Evolutionary conservation across 2,113 vertebrate species (phyloP).

Genomic region (Myotis yumanensis): DNA sequence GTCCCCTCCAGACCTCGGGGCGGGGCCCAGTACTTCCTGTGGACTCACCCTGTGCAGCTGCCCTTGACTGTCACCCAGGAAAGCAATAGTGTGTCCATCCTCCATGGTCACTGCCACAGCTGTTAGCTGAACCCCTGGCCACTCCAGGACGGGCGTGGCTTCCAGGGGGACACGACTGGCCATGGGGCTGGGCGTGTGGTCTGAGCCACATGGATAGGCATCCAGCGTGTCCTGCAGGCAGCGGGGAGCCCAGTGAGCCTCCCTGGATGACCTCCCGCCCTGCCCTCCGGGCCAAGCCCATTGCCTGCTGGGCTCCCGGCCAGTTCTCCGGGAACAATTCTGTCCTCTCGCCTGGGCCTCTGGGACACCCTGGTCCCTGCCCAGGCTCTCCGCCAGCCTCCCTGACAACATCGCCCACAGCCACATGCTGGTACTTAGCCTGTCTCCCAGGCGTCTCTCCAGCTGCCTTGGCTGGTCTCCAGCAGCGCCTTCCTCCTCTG

Average conservation of each 20-base stretch:
- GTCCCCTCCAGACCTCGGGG: neutral
- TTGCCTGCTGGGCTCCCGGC: neutral
- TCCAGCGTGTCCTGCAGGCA: constrained; percentile 91
- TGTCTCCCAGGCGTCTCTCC: neutral
- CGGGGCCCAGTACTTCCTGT: neutral
- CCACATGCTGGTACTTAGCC: neutral
- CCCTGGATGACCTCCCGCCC: neutral
- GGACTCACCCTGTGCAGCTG: constrained; percentile 92
- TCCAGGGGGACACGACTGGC: constrained; percentile 91
- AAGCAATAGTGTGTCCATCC: constrained; percentile 91
- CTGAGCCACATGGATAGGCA: constrained; percentile 96
- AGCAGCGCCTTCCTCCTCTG: neutral
- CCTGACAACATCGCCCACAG: neutral
- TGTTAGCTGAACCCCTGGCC: constrained; percentile 90
- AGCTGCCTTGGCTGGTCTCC: neutral
- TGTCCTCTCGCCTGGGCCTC: neutral
- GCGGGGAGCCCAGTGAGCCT: neutral
- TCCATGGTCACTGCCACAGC: constrained; percentile 92
- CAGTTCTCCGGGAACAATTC: neutral
- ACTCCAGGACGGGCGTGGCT: constrained; percentile 89
- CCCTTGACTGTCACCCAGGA: constrained; percentile 95
- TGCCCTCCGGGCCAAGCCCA: neutral
- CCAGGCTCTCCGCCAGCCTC: neutral
- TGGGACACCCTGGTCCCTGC: neutral
- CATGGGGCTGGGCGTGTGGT: constrained; percentile 98